Percentiles rank a stretch among this genome's conserved stretches.
Conservation (phyloP, 30 jellyfish, hydroid and myxozoan genomes). For the Mastigias papua region DNA sequence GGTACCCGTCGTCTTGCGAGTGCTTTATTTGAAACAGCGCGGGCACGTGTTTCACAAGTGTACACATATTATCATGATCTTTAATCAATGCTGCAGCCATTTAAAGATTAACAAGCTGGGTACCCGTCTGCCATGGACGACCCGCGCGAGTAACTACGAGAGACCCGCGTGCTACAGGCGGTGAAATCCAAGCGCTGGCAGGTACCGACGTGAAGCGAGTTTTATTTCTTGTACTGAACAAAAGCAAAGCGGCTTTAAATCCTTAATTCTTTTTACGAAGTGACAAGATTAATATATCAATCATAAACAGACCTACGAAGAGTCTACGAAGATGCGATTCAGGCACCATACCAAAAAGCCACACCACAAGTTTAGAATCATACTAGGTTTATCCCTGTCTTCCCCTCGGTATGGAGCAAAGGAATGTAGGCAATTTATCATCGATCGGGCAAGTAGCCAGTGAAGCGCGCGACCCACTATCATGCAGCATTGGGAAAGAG, state of each 20-base stretch:
- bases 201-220: background rate
- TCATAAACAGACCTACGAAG: too few relatives aligned
- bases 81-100: constrained; percentile 31
- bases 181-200: background rate
- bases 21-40: constrained; percentile 47
- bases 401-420: too few relatives aligned
- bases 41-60: constrained; percentile 79
- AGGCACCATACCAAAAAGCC: too few relatives aligned
- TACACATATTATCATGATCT: constrained; percentile 58
- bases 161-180: constrained; percentile 34
- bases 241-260: background rate
- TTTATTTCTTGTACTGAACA: background rate
- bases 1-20: constrained; percentile 63
- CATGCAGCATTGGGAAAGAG: too few relatives aligned
- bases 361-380: too few relatives aligned
- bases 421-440: too few relatives aligned
- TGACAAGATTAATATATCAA: too few relatives aligned
- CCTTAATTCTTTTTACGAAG: too few relatives aligned
- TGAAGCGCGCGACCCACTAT: too few relatives aligned
- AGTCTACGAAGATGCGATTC: too few relatives aligned
- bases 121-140: constrained; percentile 52
- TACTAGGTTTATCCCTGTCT: too few relatives aligned
- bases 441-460: too few relatives aligned
- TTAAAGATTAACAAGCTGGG: constrained; percentile 41
- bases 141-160: constrained; percentile 19